Conservation (phyloP, 2,113 vertebrate species). For the Prolemur simus region DNA sequence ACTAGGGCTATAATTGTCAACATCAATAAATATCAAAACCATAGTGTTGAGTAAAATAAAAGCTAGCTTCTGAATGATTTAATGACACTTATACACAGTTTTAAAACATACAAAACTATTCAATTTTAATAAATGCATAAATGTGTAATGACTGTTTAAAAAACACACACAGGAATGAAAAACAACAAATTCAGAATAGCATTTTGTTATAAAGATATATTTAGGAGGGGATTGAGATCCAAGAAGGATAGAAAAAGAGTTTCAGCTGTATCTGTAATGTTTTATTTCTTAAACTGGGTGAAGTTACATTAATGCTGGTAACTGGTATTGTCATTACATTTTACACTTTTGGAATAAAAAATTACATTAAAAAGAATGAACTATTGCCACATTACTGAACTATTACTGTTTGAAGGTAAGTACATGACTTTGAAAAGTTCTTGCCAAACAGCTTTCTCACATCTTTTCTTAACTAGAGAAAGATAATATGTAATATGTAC, state of each 20-base stretch:
- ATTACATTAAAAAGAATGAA: background rate
- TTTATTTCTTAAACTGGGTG: background rate
- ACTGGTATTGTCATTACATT: background rate
- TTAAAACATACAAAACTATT: background rate
- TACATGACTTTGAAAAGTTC: background rate
- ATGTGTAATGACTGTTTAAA: background rate
- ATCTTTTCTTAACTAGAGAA: background rate
- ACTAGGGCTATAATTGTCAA: background rate
- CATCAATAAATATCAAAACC: background rate
- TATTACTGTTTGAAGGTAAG: background rate
- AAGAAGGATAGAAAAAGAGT: background rate
- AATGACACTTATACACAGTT: background rate
- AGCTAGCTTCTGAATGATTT: background rate
- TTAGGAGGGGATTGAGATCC: background rate
- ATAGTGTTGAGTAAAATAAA: background rate
- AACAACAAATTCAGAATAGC: too few species aligned
- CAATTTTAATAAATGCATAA: background rate
- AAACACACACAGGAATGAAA: background rate
- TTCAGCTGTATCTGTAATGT: background rate
- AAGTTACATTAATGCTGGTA: background rate
- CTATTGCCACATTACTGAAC: background rate
- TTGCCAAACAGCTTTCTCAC: background rate
- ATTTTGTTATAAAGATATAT: background rate
- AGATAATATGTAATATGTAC: background rate
- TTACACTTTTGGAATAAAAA: background rate